These are phyloP conservation scores for Raja brachyura DNA, from an alignment of 2,113 vertebrate species.

Conservation along the genomic window DNA sequence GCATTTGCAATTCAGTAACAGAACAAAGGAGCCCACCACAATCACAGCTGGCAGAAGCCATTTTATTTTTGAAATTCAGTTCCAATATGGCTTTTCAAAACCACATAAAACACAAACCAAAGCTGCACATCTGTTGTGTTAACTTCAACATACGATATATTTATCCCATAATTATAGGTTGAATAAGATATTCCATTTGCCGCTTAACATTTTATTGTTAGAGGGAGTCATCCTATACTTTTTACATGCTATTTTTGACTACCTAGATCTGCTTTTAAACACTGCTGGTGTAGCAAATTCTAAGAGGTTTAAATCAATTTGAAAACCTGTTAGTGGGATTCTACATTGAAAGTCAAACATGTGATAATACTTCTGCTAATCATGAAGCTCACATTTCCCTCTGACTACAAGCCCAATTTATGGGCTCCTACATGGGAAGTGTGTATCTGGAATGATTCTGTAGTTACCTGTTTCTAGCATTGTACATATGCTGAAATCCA, in stretches of 20 bases:
- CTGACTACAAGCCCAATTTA: not conserved
- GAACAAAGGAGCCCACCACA: not conserved
- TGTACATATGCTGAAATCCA: not conserved
- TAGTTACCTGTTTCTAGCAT: not conserved
- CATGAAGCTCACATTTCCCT: not conserved
- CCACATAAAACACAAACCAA: not conserved
- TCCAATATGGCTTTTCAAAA: not conserved
- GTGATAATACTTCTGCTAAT: not conserved
- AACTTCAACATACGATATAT: not conserved
- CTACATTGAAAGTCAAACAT: not conserved
- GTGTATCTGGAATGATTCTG: not conserved
- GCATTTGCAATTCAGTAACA: not conserved
- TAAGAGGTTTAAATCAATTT: not conserved
- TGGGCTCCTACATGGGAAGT: not conserved
- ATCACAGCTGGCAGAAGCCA: not conserved
- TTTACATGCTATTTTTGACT: not conserved
- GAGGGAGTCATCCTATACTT: not conserved
- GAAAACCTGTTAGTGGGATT: not conserved
- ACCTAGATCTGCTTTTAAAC: not conserved
- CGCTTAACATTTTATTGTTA: not conserved
- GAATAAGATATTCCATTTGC: not conserved
- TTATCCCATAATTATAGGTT: not conserved
- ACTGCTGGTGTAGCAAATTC: no score
- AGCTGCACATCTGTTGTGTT: not conserved
- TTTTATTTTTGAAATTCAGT: conserved; percentile 10